These are phyloP conservation scores for Sminthopsis crassicaudata DNA, from an alignment of 2,113 vertebrate genomes.

Conservation along the genomic window DNA sequence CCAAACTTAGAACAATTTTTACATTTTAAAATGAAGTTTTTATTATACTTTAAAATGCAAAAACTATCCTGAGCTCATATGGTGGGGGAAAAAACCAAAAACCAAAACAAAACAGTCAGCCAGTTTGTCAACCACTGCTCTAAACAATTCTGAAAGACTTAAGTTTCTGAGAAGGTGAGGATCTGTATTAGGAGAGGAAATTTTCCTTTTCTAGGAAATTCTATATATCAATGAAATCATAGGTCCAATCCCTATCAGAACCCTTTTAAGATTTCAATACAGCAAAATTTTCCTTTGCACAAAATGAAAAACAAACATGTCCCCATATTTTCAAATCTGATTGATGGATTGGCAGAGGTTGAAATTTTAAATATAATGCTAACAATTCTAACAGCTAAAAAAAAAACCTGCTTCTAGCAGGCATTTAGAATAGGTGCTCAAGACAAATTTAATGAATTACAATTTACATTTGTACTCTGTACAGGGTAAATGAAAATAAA, in stretches of 20 bases:
- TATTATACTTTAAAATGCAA: background rate
- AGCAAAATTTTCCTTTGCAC: slow-evolving; percentile 35
- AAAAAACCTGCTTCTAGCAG: background rate
- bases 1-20: background rate
- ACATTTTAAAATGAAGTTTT: background rate
- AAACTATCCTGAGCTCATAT: background rate
- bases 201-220: background rate
- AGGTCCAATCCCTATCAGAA: background rate
- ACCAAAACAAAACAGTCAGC: background rate
- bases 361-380: too few species aligned
- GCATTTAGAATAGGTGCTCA: background rate
- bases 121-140: background rate
- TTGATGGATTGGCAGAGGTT: background rate
- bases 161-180: background rate
- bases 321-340: slow-evolving; percentile 7
- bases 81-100: background rate
- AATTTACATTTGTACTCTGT: background rate
- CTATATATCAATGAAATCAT: background rate
- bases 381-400: slow-evolving; percentile 52
- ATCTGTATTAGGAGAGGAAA: background rate
- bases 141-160: background rate
- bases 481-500: background rate
- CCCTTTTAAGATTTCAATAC: slow-evolving; percentile 17
- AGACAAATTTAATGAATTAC: background rate
- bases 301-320: slow-evolving; percentile 26